Percentiles rank a stretch among this genome's conserved stretches.
Evolutionary conservation across 1,140 invertebrate genomes (phyloP).

Genomic region (Eciton burchellii): DNA sequence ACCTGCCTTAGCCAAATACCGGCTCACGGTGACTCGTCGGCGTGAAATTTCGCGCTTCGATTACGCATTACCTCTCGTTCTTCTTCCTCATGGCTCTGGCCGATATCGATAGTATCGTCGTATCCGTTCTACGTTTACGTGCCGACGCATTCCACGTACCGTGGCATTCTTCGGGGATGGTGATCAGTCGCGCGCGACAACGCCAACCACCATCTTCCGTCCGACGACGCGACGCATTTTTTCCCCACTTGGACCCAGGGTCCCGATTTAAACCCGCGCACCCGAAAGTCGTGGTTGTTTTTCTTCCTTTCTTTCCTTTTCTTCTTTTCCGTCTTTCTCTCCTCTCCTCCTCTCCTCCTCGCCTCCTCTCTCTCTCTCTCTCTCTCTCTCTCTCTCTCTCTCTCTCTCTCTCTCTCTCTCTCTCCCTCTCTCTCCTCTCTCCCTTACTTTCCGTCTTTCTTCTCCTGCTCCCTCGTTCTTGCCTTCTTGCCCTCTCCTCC

Average conservation of each 20-base stretch:
- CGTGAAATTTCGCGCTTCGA: slow-evolving; percentile 62
- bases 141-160: slow-evolving; percentile 63
- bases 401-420: slow-evolving; percentile 4
- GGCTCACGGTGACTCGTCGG: slow-evolving; percentile 57
- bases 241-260: not conserved
- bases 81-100: slow-evolving; percentile 78
- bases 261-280: slow-evolving; percentile 60
- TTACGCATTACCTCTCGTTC: slow-evolving; percentile 79
- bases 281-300: slow-evolving; percentile 56
- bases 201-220: slow-evolving; percentile 64
- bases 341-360: slow-evolving; percentile 9
- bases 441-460: too few relatives aligned
- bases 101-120: slow-evolving; percentile 73
- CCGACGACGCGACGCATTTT: slow-evolving; percentile 26
- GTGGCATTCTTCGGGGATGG: slow-evolving; percentile 39
- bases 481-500: slow-evolving; percentile 34
- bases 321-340: slow-evolving; percentile 21
- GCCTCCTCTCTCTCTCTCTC: slow-evolving; percentile 15
- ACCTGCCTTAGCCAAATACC: slow-evolving; percentile 71
- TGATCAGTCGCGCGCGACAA: slow-evolving; percentile 73
- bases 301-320: slow-evolving; percentile 26
- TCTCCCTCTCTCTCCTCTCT: not conserved
- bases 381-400: not conserved
- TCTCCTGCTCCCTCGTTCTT: slow-evolving; percentile 18
- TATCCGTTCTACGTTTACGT: slow-evolving; percentile 78